Evolutionary conservation across 1,140 invertebrate genomes (phyloP), one percentile per base, ranked within the genome.

Genomic region (Goniozus legneri): DNA sequence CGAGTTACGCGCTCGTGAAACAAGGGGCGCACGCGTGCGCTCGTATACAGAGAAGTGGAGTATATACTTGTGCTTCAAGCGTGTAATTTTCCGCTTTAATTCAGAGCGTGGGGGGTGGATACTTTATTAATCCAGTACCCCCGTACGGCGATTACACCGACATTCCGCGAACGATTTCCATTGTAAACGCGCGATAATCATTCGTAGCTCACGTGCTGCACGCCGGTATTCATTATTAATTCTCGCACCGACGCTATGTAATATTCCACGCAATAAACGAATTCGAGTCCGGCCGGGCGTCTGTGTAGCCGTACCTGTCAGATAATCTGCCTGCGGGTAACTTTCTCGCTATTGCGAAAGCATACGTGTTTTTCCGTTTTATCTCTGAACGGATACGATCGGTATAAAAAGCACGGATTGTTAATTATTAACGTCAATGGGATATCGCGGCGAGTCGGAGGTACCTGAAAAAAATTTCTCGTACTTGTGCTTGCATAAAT

Each of bases 231-330:
- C 50, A 52, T 58, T 56, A 56, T 56, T 58, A 58, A 56, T 58
- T 35, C 42, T 34, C 41, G 34, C 19, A 36, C 45, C 44, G 41
- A 13, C 42, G 45, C 30, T 32, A 20, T 44, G 55, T 56, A 52
- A 52, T 56, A 58, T 58, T 58, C 48, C 53, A 19, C 41, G 53
- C 45, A 49, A 58, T 58, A 52, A 55, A 56, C 55, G 49, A 49
- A 57, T n/a, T 52, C 34, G 18, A 1, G 21, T 37, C 34, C 24
- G 32, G 13, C 13, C n/a, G n/a, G n/a, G n/a, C n/a, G n/a, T n/a
- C n/a, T n/a, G n/a, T n/a, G n/a, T n/a, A n/a, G n/a, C n/a, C n/a
- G n/a, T n/a, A n/a, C n/a, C n/a, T n/a, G n/a, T n/a, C n/a, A n/a
- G n/a, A n/a, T n/a, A n/a, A n/a, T n/a, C n/a, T n/a, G n/a, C n/a